Evolutionary conservation across 1,140 invertebrate genomes (phyloP), one percentile per base, ranked within the genome.

Genomic region (Tenebrio molitor): DNA sequence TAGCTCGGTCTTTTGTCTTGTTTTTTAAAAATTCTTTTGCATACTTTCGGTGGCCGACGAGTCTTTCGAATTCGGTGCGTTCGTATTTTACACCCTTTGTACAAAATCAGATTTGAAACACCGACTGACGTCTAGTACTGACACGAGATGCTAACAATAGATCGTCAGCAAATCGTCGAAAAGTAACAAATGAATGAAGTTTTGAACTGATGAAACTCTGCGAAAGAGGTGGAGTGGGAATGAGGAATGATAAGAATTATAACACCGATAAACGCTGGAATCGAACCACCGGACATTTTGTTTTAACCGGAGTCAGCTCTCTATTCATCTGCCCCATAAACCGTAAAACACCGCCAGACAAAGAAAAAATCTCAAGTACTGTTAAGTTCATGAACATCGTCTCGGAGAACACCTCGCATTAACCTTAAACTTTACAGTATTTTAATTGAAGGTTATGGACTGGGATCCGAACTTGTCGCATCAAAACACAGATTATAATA

Each of bases 381-480:
- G 29, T 33, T 33, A 33, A 33, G 29, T 33, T 33, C 10, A 39
- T 7, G 36, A 39, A 39, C 36, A 39, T 8, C n/a, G 36, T 12
- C 36, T 39, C 5, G 12, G 36, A 39, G 12, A 39, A 12, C 36
- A 39, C 12, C 4, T 39, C 36, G 36, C 36, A 39, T 39, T 39
- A 39, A 39, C 36, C 36, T 39, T 39, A 7, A 39, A 12, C 12
- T 39, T 39, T n/a, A 39, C 36, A 39, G 36, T 39, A 7, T 5
- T 39, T 39, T 39, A 39, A 39, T 39, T 39, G 36, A 39, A 39
- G 36, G 36, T 39, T 39, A 12, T 39, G 12, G 36, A n/a, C 12
- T 39, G 36, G 4, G n/a, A 2, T 39, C 36, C 36, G 8, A 39
- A 39, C 36, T 39, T 39, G 36, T 39, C 36, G 36, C 36, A 39